Evolutionary conservation across 2,113 vertebrate genomes (phyloP), one percentile per base, ranked within the genome.

Genomic region (Scytalopus superciliaris): DNA sequence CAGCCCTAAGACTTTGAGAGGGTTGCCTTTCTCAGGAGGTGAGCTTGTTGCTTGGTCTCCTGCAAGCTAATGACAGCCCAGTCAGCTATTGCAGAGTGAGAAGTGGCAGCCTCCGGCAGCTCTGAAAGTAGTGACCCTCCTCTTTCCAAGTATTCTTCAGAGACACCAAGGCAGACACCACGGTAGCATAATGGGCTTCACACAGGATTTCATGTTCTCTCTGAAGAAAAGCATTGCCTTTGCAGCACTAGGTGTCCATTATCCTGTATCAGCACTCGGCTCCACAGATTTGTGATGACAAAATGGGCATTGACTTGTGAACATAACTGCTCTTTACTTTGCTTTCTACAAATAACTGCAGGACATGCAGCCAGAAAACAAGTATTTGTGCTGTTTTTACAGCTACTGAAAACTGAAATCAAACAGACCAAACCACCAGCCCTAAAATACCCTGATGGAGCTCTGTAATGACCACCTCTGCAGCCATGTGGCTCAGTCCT

Each of bases 161-260:
- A 72, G 33, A 42, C 5, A 55, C 40, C 14, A 7, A 12, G 2
- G 7, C 21, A 62, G 45, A 18, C 12, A 7, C 13, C 8, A 0
- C 0, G 1, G 42, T 9, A 23, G 14, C 1, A 0, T 21, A 40
- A 44, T 11, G 35, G 55, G 19, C n/a, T 79, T 85, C 53, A 11
- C 0, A 0, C 2, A 35, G 16, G 25, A 75, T 70, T 70, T 70
- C 4, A 2, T 3, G 0, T 75, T 45, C 9, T 52, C 35, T 44
- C 60, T 44, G 28, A 27, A 49, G 39, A 42, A 63, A 73, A 86
- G 27, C 18, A 2, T 63, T 77, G 59, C 42, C 35, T 86, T 74
- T 63, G 52, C 49, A 62, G 35, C 9, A 12, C 23, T 14, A 37
- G 49, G 33, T 67, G 60, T 37, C 52, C 10, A 9, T 75, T 64